A percentile compares a stretch with the other conserved stretches of the same genome.
phyloP scores from a whole-genome alignment of 1,140 invertebrate species.

The Armadillidium nasatum region DNA sequence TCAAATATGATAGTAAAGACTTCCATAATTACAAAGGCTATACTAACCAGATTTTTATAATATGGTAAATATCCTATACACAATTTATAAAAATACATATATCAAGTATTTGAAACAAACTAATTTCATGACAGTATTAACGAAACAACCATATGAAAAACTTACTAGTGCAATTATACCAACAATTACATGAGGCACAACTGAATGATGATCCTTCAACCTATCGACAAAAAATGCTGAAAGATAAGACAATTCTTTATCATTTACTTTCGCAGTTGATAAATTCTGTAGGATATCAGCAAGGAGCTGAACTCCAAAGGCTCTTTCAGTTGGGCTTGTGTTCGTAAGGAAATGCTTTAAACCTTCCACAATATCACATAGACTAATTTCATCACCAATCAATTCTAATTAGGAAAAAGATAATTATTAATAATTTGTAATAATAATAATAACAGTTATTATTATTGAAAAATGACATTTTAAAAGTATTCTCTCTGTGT shows the following conservation, averaged over 20 bases:
- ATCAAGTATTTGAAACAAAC: too few species aligned
- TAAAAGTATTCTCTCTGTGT: too few species aligned
- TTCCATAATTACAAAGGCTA: too few species aligned
- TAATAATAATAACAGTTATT: too few species aligned
- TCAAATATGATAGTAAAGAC: too few species aligned
- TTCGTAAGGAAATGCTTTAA: neutral
- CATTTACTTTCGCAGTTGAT: neutral
- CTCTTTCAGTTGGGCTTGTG: neutral
- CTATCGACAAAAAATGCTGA: neutral
- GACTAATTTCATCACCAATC: neutral
- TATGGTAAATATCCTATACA: too few species aligned
- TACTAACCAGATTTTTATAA: too few species aligned
- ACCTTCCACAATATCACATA: neutral
- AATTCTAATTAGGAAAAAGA: neutral
- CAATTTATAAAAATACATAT: too few species aligned
- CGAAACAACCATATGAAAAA: neutral
- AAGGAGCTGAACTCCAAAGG: neutral
- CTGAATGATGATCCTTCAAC: neutral
- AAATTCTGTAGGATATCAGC: neutral
- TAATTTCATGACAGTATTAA: too few species aligned
- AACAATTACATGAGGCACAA: neutral
- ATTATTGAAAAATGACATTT: too few species aligned
- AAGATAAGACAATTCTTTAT: neutral
- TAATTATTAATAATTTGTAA: too few species aligned
- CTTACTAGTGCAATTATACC: neutral